phyloP scores from a whole-genome alignment of 2,797 vertebrate genomes.

The Buceros bicornis region DNA sequence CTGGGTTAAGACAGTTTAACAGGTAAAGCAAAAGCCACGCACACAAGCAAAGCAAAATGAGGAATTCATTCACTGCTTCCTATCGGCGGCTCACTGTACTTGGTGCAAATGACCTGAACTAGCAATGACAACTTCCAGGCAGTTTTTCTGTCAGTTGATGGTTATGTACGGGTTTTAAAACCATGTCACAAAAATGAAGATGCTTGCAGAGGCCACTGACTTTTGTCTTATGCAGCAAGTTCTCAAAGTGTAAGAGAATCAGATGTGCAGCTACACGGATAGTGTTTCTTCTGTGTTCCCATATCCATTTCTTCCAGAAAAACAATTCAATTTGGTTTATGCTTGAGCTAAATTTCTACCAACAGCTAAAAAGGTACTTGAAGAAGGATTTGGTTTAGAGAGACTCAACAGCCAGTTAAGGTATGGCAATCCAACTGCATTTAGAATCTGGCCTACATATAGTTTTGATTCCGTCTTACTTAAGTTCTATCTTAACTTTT shows the following conservation, averaged over 20 bases:
- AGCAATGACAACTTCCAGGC: neutral
- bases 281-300: neutral
- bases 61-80: neutral
- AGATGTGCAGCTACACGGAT: neutral
- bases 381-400: conserved; percentile 24
- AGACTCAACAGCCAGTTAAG: neutral
- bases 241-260: neutral
- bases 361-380: neutral
- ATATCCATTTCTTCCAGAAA: neutral
- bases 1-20: neutral
- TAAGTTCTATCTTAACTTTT: neutral
- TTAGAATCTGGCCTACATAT: neutral
- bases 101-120: neutral
- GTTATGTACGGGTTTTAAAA: neutral
- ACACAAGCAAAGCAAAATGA: neutral
- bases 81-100: no score
- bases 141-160: neutral
- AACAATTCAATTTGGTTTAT: neutral
- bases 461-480: conserved; percentile 1
- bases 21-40: neutral
- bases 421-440: neutral
- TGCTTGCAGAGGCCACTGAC: neutral
- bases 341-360: neutral
- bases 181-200: neutral
- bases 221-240: neutral